Base-by-base conservation (phyloP, 2,797 vertebrate genomes). In the Sebastes itinus region DNA sequence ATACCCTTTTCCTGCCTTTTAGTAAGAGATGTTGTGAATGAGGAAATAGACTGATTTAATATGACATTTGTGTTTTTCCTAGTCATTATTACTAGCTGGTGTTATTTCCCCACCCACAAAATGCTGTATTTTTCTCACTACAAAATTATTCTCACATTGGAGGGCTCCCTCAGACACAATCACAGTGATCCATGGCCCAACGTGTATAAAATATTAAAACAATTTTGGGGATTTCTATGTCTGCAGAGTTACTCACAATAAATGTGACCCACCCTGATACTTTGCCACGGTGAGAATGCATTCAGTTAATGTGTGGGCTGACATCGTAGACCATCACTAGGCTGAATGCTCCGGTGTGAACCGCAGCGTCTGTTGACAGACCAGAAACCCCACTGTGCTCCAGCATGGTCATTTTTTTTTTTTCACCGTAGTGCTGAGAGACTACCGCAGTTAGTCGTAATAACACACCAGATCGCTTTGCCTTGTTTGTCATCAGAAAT, bases 301-400 rank as follows among this genome's bases (percentile, higher is more conserved):
- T 25, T 60, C 13, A 42, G 62, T 84, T 58, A 69, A 64, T 66
- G 74, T 73, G 71, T 75, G 73, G 69, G 25, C 35, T 23, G 18
- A 35, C 74, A 30, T 27, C 7, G 6, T 10, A 46, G 22, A 75
- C 28, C 63, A 42, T 59, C 35, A 27, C 46, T 28, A 27, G 35
- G 13, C 52, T 81, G 49, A 77, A 58, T 77, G 63, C 28, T 85
- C 22, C 62, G 52, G 61, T 81, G 75, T 70, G 76, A 84, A 77
- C 77, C 65, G 76, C 71, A 58, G 66, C 22, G 30, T 70, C 33
- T 49, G 72, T 28, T 77, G 73, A 72, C 68, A 82, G 72, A 82
- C 18, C 32, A 84, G 85, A 81, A 76, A 67, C 77, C 61, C 75
- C 30, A n/a, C 61, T 68, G 80, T 46, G 69, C 54, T 78, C 33